Conservation (phyloP, 30 jellyfish, hydroid and myxozoan species). For the Clytia hemisphaerica region DNA sequence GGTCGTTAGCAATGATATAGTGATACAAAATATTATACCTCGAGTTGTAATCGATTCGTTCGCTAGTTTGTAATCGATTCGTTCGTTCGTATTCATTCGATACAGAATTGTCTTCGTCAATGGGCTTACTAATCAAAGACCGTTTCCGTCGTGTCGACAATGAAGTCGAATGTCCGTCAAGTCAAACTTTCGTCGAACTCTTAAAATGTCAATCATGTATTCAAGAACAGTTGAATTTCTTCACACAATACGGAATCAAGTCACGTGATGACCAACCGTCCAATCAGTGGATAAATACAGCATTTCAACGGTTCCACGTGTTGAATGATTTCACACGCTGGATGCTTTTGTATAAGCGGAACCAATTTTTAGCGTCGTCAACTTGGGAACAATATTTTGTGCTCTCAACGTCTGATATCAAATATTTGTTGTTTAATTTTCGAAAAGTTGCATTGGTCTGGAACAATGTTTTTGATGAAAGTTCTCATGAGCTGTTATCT, state of each 20-base stretch:
- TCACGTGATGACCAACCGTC: not conserved
- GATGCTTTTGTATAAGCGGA: not conserved
- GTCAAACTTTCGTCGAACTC: not conserved
- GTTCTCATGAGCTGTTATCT: not conserved
- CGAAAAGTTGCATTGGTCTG: not conserved
- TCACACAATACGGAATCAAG: not conserved
- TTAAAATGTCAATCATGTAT: not conserved
- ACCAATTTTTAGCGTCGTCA: conserved; percentile 1
- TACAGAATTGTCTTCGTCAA: not conserved
- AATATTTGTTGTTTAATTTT: not conserved
- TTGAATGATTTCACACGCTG: not conserved
- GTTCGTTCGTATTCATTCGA: not conserved
- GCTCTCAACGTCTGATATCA: not conserved
- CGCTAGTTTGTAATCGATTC: too few species aligned
- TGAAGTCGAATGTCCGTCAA: not conserved
- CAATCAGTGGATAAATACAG: not conserved
- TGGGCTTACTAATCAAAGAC: not conserved
- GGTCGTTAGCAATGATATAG: too few species aligned
- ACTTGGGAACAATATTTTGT: conserved; percentile 13
- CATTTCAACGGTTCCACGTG: conserved; percentile 1
- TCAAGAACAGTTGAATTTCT: not conserved
- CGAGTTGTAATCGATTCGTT: too few species aligned
- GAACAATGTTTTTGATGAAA: not conserved
- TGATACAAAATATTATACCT: too few species aligned
- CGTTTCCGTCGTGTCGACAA: not conserved